Base-by-base conservation (phyloP, 2,888 invertebrate genomes). In the Noctua fimbriata region DNA sequence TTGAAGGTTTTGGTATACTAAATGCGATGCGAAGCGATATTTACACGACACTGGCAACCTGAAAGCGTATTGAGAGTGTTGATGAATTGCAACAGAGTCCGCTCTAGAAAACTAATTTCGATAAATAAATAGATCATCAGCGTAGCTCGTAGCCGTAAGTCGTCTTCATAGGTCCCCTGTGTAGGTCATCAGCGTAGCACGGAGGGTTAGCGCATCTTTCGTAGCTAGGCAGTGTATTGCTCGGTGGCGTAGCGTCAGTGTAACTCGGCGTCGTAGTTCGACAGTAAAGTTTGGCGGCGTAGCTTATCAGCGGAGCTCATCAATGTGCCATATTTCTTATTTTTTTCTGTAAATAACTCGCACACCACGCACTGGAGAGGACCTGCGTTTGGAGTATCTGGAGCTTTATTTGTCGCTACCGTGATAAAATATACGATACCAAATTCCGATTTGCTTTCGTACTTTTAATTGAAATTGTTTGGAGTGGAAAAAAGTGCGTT, bases 401-500 rank as follows among this genome's bases (percentile, higher is more conserved):
- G 49, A 55, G 36, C 6, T 47, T 69, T 69, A 52, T 28, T 82
- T 18, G 21, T 58, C 5, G 18, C 18, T 74, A 32, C 28, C 36
- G 28, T 65, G 12, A 47, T 74, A 49, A 58, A 81, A 58, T 74
- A 41, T 58, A 24, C 28, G 32, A 66, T 69, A 82, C 18, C 10
- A 36, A 63, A 72, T 73, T 60, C 69, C 24, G 41, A 32, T 81
- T 79, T 49, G 74, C 65, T 49, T 71, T 55, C 28, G 28, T 36
- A 70, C 28, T 71, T 80, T 63, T 55, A 58, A 67, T 55, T 78
- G 18, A 58, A 65, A 77, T 77, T 78, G 16, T 24, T 14, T 21
- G 3, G 49, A 24, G 14, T 28, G 18, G 21, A 41, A 36, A 16
- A 44, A 32, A 16, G 41, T 9, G 1, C 1, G 41, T 66, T 2